Conservation (phyloP, 2,888 invertebrate genomes). For the Byasa hedistus region DNA sequence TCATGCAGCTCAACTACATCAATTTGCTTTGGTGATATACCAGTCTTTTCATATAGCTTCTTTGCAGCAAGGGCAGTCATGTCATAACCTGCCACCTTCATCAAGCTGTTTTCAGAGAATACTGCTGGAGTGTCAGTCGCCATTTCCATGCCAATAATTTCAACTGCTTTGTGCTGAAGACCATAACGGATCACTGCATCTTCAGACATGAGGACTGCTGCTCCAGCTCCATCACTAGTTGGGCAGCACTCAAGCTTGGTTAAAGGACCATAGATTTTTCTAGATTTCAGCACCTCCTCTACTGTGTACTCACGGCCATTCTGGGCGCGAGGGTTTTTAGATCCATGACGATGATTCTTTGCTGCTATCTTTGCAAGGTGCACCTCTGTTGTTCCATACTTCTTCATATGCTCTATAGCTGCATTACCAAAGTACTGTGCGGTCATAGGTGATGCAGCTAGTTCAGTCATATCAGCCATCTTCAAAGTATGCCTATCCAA, state of each 20-base stretch:
- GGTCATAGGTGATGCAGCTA: conserved; percentile 91
- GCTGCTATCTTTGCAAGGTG: conserved; percentile 98
- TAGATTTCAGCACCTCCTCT: conserved; percentile 93
- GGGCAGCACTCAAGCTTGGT: conserved; percentile 99
- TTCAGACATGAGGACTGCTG: conserved; percentile 94
- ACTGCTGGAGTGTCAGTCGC: conserved; percentile 93
- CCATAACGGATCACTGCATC: conserved; percentile 91
- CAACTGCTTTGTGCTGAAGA: conserved; percentile 90
- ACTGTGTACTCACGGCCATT: conserved; percentile 94
- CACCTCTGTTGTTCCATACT: conserved; percentile 94
- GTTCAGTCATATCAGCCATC: conserved; percentile 90
- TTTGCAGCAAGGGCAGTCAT: conserved; percentile 93
- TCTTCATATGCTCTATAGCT: conserved; percentile 96
- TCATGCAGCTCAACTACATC: conserved; percentile 98
- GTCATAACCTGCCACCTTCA: conserved; percentile 93
- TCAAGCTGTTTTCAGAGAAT: conserved; percentile 87
- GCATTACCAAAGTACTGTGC: conserved; percentile 99
- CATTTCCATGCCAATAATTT: conserved; percentile 98
- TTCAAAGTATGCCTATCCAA: conserved; percentile 92
- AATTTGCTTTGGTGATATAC: conserved; percentile 88
- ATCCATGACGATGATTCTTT: conserved; percentile 98
- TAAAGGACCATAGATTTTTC: conserved; percentile 93
- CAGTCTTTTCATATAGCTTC: conserved; percentile 86
- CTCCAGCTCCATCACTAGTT: conserved; percentile 98
- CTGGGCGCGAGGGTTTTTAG: conserved; percentile 98